Evolutionary conservation across 1,140 invertebrate genomes (phyloP).

Genomic region (Holcopasites calliopsidis): DNA sequence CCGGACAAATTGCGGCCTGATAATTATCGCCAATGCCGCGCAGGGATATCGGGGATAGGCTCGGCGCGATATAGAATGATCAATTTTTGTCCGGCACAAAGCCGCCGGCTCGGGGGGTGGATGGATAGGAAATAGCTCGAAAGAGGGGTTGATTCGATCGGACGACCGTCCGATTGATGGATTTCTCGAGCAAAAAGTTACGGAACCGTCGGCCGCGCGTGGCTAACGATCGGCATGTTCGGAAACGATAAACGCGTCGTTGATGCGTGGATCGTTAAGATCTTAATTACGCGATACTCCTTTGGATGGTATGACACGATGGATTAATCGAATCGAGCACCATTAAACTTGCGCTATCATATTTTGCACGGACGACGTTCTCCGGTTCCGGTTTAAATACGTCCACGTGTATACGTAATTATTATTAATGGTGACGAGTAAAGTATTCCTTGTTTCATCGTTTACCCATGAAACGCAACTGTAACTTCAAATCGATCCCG

Average conservation of each 20-base stretch:
- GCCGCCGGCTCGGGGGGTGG: neutral
- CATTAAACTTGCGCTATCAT: neutral
- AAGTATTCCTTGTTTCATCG: too few relatives aligned
- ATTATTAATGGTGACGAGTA: too few relatives aligned
- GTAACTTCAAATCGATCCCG: too few relatives aligned
- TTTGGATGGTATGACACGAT: neutral
- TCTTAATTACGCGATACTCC: neutral
- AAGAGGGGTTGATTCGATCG: slow-evolving; percentile 8
- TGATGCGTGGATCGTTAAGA: neutral
- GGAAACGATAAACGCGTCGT: neutral
- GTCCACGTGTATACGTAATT: too few relatives aligned
- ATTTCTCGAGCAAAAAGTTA: neutral
- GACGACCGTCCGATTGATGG: slow-evolving; percentile 3
- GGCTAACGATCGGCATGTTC: neutral
- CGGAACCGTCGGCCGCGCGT: neutral
- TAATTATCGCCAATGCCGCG: slow-evolving; percentile 29
- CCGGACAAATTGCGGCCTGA: slow-evolving; percentile 42
- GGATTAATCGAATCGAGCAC: neutral
- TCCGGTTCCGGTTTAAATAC: too few relatives aligned
- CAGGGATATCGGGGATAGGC: slow-evolving; percentile 17
- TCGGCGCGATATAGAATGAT: neutral
- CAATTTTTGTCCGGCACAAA: slow-evolving; percentile 24
- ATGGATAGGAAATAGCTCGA: neutral
- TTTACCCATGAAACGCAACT: too few relatives aligned
- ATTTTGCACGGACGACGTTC: neutral